Evolutionary conservation across 2,888 invertebrate species (phyloP), one percentile per base, ranked within the genome.

Genomic region (Eristalis arbustorum): DNA sequence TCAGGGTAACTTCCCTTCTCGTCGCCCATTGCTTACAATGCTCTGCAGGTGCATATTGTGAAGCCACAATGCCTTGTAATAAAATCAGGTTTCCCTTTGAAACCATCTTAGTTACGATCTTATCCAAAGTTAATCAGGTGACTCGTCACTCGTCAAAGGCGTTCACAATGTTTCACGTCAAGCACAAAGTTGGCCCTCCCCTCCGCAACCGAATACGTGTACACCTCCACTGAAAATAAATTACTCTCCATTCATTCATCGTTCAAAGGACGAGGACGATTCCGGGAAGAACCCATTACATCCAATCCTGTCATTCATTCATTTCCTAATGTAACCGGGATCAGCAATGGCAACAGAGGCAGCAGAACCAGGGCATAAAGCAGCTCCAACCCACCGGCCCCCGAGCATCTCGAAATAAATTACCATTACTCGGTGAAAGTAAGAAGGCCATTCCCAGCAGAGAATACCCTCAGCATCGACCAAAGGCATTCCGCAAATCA

Each of bases 401-500:
- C 8, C 49, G 8, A 1, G 59, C 22, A 61, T 63, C n/a, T 14
- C 14, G 37, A 63, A 77, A 77, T 77, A 77, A 77, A 77, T 77
- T 78, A 42, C 71, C 59, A 22, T 42, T 64, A 64, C 69, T 14
- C 56, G 57, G 25, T 2, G 62, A 62, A 68, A 61, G 68, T n/a
- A 62, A 62, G 18, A 62, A 31, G 62, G n/a, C 31, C 28, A 62
- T 62, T 62, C 18, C 28, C 62, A 31, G 31, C 62, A 31, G 18
- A n/a, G 31, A 31, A 31, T 31, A 62, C 31, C n/a, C 34, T n/a
- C 10, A 62, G 1, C 18, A 62, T n/a, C 28, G 3, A 10, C 4
- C 62, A 40, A 42, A 67, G 61, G 59, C 61, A 66, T 71, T 40
- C 77, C 49, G 5, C 34, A 61, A 49, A 66, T 67, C 66, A 22